A percentile compares a stretch with the other conserved stretches of the same genome.
These are phyloP conservation scores for Hemiscyllium ocellatum DNA, from an alignment of 2,113 vertebrate species.

Conservation along the genomic window DNA sequence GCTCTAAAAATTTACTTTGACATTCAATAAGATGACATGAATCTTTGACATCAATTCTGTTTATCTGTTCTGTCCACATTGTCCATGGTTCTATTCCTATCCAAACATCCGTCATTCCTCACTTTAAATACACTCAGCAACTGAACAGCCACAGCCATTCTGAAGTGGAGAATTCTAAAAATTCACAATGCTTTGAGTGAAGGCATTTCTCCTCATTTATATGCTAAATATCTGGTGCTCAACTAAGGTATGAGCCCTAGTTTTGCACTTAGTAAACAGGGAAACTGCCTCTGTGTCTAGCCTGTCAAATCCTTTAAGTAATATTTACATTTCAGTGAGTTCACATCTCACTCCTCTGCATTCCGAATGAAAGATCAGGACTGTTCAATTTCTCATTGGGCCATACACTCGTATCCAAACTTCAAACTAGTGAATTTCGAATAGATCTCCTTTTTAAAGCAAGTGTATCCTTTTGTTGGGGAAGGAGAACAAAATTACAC, in stretches of 20 bases:
- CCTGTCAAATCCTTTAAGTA: neutral
- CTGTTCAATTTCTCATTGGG: neutral
- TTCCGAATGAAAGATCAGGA: neutral
- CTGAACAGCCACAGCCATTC: neutral
- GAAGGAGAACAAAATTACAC: neutral
- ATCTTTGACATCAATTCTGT: neutral
- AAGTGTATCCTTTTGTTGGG: neutral
- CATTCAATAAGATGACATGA: neutral
- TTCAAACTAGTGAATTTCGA: neutral
- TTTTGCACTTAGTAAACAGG: neutral
- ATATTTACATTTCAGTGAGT: neutral
- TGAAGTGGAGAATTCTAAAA: neutral
- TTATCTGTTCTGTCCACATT: neutral
- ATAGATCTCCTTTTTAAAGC: neutral
- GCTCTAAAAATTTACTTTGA: neutral
- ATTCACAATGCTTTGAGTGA: neutral
- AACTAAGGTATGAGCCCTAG: neutral
- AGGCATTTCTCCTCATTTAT: neutral
- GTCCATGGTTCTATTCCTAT: neutral
- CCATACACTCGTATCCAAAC: neutral
- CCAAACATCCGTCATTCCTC: neutral
- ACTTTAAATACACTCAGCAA: neutral
- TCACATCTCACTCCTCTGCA: neutral
- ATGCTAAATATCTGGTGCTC: neutral
- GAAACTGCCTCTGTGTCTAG: neutral